Base-by-base conservation (phyloP, 2,888 invertebrate genomes). In the Agrypnus murinus region DNA sequence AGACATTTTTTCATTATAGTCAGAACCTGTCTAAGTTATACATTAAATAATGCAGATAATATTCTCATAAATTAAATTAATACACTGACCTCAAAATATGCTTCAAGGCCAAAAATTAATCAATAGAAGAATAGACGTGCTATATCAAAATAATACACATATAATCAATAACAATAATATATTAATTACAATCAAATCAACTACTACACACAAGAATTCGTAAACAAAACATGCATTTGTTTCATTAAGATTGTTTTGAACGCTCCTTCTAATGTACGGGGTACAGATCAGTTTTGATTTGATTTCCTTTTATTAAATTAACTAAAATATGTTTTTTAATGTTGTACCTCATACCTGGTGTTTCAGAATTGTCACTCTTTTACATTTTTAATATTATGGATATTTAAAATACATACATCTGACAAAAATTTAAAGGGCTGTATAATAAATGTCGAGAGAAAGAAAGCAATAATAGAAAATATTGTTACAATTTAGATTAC, bases 71-170 rank as follows among this genome's bases (percentile, higher is more conserved):
- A 58, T 2, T 15, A 58, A 65, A 65, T 57, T 57, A 65, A 57
- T 34, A 65, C 57, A 57, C 55, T 57, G 65, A 65, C 65, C 65
- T 65, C 65, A 32, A 45, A 40, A 31, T 19, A 62, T 25, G 25
- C 31, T 43, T 12, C 58, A 62, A 46, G 58, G 55, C 55, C 3
- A n/a, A 58, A 57, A 65, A 57, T 9, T 45, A 58, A 65, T 65
- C 65, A 55, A 65, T 65, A 65, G 15, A 25, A 40, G 12, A 55
- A 32, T 34, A 57, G 57, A 32, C 55, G 65, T 65, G 58, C 58
- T 15, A 57, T 65, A 58, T 65, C 65, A 58, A 58, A 58, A 31
- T 36, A 15, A 38, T 2, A 38, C 10, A 43, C 17, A 58, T 40
- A 25, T 31, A 65, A 65, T 58, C 65, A 36, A 65, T 58, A 65